Conservation (phyloP, 2,113 vertebrate genomes). For the Lamprotornis superbus region DNA sequence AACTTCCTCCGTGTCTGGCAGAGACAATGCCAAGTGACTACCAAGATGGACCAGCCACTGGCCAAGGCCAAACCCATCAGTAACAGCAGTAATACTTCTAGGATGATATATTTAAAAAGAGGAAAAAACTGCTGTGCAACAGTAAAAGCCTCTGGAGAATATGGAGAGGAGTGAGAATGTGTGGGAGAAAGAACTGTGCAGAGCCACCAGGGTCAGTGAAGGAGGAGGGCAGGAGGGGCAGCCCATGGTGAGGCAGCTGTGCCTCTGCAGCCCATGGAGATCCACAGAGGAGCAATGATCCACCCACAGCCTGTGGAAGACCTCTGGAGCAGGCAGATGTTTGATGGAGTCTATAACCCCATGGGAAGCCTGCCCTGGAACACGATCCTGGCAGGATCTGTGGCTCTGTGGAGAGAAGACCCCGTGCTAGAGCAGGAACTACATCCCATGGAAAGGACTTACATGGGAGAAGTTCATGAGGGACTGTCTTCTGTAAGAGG, state of each 20-base stretch:
- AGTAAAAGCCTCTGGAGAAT: background rate
- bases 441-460: background rate
- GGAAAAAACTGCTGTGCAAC: background rate
- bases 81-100: background rate
- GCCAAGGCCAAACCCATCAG: background rate
- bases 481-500: background rate
- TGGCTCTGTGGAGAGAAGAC: background rate
- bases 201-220: background rate
- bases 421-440: background rate
- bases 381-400: background rate
- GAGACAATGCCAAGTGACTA: fast-evolving
- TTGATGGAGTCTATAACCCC: background rate
- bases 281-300: background rate
- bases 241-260: background rate
- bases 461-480: background rate
- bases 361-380: background rate
- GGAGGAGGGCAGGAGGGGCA: background rate
- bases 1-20: background rate
- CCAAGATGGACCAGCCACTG: background rate
- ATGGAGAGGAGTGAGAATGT: background rate
- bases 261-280: background rate
- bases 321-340: background rate
- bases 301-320: background rate
- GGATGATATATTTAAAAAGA: background rate
- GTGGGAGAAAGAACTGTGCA: background rate